Base-by-base conservation (phyloP, 2,797 vertebrate species). In the Anguilla pacifica region DNA sequence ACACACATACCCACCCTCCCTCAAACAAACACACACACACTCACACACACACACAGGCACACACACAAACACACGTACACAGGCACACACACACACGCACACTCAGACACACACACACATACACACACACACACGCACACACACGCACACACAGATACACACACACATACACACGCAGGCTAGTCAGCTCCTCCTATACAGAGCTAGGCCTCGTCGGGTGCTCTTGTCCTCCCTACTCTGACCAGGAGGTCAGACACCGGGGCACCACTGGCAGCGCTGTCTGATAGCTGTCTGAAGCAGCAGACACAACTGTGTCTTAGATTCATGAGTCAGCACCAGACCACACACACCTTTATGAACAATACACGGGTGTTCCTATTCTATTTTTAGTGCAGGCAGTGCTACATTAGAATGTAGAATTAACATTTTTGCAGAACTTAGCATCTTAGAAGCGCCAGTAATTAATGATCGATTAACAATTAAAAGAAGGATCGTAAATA, bases 221-320 rank as follows among this genome's bases (percentile, higher is more conserved):
- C 28, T 57, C 84, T 88, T 83, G 46, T 70, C 87, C 87, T 25
- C 74, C 86, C 87, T 35, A 49, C n/a, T 19, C 49, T 11, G 59
- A 89, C 90, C 90, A 88, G 59, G 4, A 74, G 89, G 90, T 91
- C 90, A 90, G 70, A 87, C 17, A 49, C 86, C 25, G 82, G 43
- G 85, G 77, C 43, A 43, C 9, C 77, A 43, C n/a, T n/a, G 39
- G 88, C 87, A 88, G 91, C 87, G 91, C 82, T 61, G 46, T 9
- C n/a, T 2, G 83, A 84, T 67, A 89, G 88, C 39, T 43, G 89
- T 89, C 86, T 86, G 86, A 86, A 89, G 89, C 86, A 79, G 83
- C 87, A 90, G 89, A 87, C 89, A 91, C 39, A 88, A 82, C 43
- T 25, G 17, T n/a, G 3, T 6, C 79, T 25, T 9, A n/a, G 43